Percentiles rank a stretch among this genome's conserved stretches.
Conservation (phyloP, 2,888 invertebrate genomes). For the Ganaspis brasiliensis region DNA sequence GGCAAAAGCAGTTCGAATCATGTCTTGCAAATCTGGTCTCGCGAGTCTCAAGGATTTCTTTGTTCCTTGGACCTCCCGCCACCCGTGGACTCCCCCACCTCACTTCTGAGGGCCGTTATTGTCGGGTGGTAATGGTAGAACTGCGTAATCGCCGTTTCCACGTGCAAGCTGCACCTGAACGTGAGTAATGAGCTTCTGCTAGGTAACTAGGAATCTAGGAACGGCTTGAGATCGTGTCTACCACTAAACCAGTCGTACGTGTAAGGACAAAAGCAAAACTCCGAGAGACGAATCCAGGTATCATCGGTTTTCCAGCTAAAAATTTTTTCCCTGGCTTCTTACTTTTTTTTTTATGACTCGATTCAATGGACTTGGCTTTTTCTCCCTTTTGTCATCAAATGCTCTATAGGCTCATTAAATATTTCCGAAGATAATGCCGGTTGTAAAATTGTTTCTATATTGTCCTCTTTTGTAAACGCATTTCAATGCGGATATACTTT, state of each 20-base stretch:
- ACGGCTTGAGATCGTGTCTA: constrained; percentile 48
- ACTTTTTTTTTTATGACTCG: background rate
- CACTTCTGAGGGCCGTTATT: constrained; percentile 17
- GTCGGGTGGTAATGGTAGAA: constrained; percentile 62
- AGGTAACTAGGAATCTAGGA: constrained; percentile 63
- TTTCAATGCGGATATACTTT: too few relatives aligned
- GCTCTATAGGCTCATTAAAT: background rate
- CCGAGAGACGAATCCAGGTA: too few relatives aligned
- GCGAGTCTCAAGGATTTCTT: constrained; percentile 72
- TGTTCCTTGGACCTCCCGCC: constrained; percentile 65
- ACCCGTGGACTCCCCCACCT: constrained; percentile 46
- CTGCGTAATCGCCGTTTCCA: constrained; percentile 73
- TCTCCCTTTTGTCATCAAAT: background rate
- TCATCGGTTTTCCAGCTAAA: too few relatives aligned
- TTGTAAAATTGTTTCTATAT: background rate
- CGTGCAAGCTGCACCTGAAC: constrained; percentile 76
- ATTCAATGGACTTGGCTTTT: too few relatives aligned
- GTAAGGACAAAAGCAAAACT: constrained; percentile 59
- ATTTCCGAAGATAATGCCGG: background rate
- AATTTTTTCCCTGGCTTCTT: too few relatives aligned
- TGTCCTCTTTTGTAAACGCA: background rate
- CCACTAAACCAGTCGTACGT: constrained; percentile 36
- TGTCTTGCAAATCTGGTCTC: constrained; percentile 57
- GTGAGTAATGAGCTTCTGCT: constrained; percentile 71
- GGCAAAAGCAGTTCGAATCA: constrained; percentile 51